phyloP scores from a whole-genome alignment of 2,888 invertebrate genomes.

The Oscheius sp. region DNA sequence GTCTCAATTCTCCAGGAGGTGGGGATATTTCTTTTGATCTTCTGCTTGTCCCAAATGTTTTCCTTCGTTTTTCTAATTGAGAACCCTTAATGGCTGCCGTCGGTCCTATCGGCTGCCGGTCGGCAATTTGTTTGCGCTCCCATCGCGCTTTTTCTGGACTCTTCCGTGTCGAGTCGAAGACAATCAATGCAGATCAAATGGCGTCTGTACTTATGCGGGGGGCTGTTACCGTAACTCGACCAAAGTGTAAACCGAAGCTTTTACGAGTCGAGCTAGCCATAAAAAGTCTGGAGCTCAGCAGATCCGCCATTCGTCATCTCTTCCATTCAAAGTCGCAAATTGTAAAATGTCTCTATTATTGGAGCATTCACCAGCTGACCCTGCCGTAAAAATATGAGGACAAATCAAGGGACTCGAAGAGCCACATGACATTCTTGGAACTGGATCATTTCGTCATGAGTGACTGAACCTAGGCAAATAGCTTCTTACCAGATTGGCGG shows the following conservation, averaged over 20 bases:
- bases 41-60: background rate
- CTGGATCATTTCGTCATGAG: background rate
- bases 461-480: slow-evolving; percentile 4
- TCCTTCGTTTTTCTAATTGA: background rate
- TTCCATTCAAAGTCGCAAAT: background rate
- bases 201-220: slow-evolving; percentile 18
- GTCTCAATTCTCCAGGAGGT: slow-evolving; percentile 84
- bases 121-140: slow-evolving; percentile 29
- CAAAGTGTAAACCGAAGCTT: background rate
- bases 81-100: slow-evolving; percentile 18
- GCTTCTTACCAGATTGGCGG: background rate
- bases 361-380: background rate
- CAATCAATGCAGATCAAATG: slow-evolving; percentile 27
- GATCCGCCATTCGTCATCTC: background rate
- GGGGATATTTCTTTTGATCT: background rate
- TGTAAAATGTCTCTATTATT: too few relatives aligned
- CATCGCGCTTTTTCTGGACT: slow-evolving; percentile 26
- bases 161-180: slow-evolving; percentile 18
- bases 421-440: background rate
- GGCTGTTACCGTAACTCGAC: background rate
- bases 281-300: background rate
- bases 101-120: slow-evolving; percentile 19
- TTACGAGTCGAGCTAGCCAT: background rate
- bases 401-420: background rate
- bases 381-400: background rate